Base-by-base conservation (phyloP, 2,888 invertebrate genomes). In the Drosophila fulvimacula region DNA sequence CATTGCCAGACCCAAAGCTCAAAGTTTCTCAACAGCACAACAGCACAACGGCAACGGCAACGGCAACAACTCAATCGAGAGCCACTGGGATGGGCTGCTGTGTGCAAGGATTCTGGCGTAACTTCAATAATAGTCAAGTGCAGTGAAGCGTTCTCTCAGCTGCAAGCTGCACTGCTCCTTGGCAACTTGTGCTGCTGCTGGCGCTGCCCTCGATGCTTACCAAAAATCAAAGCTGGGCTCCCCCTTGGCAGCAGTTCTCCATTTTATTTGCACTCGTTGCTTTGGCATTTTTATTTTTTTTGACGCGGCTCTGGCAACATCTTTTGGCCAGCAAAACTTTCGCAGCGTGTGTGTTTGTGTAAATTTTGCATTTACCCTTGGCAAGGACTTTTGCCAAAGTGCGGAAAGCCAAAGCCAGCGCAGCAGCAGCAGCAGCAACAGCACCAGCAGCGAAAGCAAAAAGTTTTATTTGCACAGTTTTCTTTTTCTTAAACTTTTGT, bases 311-410 rank as follows among this genome's bases (percentile, higher is more conserved):
- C 69, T 67, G 73, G 84, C 82, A 89, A 84, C 77, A 88, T 80
- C 82, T 85, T 78, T 83, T 79, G 82, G 79, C 79, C 69, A 85
- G 71, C 81, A 68, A 80, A 65, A 60, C 65, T 76, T 57, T 57
- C 46, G 44, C 46, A 53, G 44, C 52, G 17, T 61, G 32, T 78
- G 62, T 74, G 65, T 65, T 42, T 65, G 53, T 61, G 66, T 69
- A 79, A 88, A 83, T 88, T 90, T 90, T 90, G 90, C 89, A 90
- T 90, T 90, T 91, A 90, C 89, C 89, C 89, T 91, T 90, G 89
- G 90, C 90, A 90, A 91, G 89, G 89, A 90, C 89, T 90, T 89
- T 79, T 82, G 69, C 70, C 69, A 86, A 80, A 69, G 74, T 67
- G 56, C 62, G 59, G 60, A 70, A 81, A 81, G 68, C 74, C 44